A percentile compares a stretch with the other conserved stretches of the same genome.
phyloP scores from a whole-genome alignment of 2,888 invertebrate species.

The Platycheirus rosarum region DNA sequence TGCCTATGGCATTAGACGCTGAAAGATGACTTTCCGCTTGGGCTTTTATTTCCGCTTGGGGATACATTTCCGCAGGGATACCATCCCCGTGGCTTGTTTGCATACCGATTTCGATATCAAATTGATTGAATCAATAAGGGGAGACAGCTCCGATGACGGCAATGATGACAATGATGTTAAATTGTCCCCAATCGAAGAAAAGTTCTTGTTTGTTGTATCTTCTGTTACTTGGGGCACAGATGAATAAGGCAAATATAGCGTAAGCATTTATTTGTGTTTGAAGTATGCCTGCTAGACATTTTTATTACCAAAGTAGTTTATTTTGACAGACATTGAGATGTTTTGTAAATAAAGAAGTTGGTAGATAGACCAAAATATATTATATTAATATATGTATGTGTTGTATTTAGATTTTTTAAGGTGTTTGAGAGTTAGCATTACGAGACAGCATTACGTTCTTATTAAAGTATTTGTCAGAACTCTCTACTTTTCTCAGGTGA shows the following conservation, averaged over 20 bases:
- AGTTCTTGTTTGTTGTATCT: constrained; percentile 61
- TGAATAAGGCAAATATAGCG: constrained; percentile 45
- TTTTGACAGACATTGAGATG: not conserved
- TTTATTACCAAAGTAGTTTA: constrained; percentile 52
- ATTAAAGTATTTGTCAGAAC: too few species aligned
- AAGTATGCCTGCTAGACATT: constrained; percentile 58
- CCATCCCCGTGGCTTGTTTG: constrained; percentile 75
- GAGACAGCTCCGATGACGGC: constrained; percentile 49
- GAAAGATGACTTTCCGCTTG: constrained; percentile 31
- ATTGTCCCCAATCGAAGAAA: constrained; percentile 51
- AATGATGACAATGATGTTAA: constrained; percentile 58
- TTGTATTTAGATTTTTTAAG: too few species aligned
- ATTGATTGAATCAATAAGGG: constrained; percentile 78
- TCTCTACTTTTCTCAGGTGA: too few species aligned
- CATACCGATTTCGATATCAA: constrained; percentile 77
- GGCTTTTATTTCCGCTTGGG: constrained; percentile 45
- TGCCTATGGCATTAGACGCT: not conserved
- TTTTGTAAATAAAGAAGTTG: not conserved
- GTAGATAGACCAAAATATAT: not conserved
- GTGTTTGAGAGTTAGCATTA: too few species aligned
- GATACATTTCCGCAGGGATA: constrained; percentile 59
- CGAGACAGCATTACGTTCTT: too few species aligned
- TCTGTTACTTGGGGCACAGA: constrained; percentile 29
- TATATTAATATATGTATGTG: too few species aligned
- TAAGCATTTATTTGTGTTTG: constrained; percentile 1